Base-by-base conservation (phyloP, 2,888 invertebrate genomes). In the Nineta flava region DNA sequence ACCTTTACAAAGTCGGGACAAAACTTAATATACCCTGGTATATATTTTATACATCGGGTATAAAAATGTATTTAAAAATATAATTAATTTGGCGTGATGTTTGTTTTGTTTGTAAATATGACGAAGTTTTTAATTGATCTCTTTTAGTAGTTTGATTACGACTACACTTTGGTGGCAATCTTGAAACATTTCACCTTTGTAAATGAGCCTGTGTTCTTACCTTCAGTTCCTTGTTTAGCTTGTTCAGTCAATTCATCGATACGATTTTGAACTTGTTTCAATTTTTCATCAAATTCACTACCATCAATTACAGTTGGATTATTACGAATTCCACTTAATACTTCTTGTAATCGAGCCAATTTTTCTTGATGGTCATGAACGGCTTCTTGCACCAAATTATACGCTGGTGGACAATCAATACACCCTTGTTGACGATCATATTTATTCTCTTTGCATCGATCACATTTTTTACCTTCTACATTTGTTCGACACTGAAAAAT, bases 391-490 rank as follows among this genome's bases (percentile, higher is more conserved):
- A 99, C 92, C 9, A 99, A 73, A 63, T 90, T 90, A 66, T 99
- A 99, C 66, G 97, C 99, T 9, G 87, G 80, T 0, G 93, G 93
- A 63, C 99, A 99, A 61, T 91, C 83, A 45, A 85, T 73, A 58
- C 91, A 91, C 13, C 93, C 94, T 50, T 83, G 81, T 54, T 91
- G 86, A 21, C 93, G 79, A 63, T 95, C 86, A 62, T 83, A 84
- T 64, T 94, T 95, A 65, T 99, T 99, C 65, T 97, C 97, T 69
- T 92, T 90, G 65, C 97, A 99, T 41, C 91, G 81, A 66, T 99
- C 92, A 65, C 99, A 99, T 19, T 82, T 79, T 32, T 87, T 72
- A 2, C 97, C 97, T 65, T 94, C 96, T 0, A 99, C 93, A 62
- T 91, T 90, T 49, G 86, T 83, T 54, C 86, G 76, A 58, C 83